These are phyloP conservation scores for human DNA, from an alignment of 2,113 vertebrate genomes.

Conservation along the genomic window GRCh38 chr12:17273001-17273500, in stretches of 20 bases:
- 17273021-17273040: neutral
- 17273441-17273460: neutral
- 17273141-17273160: neutral
- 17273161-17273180: neutral
- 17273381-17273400: neutral
- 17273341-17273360: neutral
- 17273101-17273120: fast-evolving
- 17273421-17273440: no score
- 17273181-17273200: neutral
- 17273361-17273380: neutral
- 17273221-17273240: neutral
- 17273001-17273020: neutral
- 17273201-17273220: neutral
- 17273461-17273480: neutral
- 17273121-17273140: neutral
- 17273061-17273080: neutral
- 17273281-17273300: neutral
- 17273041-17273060: neutral
- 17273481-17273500: neutral
- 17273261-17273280: neutral
- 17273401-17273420: neutral
- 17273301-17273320: neutral
- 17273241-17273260: neutral
- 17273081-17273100: neutral
- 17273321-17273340: neutral